phyloP scores from a whole-genome alignment of 1,140 invertebrate genomes.

The Telenomus remus region DNA sequence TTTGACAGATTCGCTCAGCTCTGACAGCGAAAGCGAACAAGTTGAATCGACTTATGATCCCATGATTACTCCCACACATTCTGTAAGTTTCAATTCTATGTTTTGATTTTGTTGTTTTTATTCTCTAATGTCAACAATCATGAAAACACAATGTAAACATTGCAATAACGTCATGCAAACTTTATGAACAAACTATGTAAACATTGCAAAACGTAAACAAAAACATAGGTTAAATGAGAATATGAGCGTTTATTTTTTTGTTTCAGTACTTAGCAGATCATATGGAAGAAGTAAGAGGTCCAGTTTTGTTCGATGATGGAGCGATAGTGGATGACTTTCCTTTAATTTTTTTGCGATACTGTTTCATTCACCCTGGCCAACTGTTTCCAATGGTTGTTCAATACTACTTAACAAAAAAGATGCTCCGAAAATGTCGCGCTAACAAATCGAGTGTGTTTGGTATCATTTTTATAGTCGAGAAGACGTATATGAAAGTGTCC shows the following conservation, averaged over 20 bases:
- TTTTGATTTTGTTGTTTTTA: background rate
- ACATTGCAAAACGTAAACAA: slow-evolving; percentile 1
- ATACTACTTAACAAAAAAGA: slow-evolving; percentile 5
- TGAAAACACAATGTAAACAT: background rate
- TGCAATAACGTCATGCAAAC: background rate
- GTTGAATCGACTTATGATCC: slow-evolving; percentile 31
- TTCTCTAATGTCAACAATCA: too few species aligned
- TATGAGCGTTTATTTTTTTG: background rate
- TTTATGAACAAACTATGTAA: too few species aligned
- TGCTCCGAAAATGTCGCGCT: slow-evolving; percentile 31
- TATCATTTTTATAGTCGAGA: slow-evolving; percentile 25
- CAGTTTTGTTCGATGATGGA: slow-evolving; percentile 40
- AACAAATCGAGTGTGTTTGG: slow-evolving; percentile 37
- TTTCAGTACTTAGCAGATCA: slow-evolving; percentile 43
- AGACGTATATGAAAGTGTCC: background rate
- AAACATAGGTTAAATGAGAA: too few species aligned
- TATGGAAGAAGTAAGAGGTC: slow-evolving; percentile 45
- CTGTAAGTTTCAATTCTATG: slow-evolving; percentile 16
- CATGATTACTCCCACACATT: slow-evolving; percentile 37
- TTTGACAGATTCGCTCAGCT: too few species aligned
- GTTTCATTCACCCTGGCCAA: slow-evolving; percentile 50
- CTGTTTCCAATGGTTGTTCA: slow-evolving; percentile 40
- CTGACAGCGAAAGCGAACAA: slow-evolving; percentile 10
- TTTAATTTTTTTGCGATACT: slow-evolving; percentile 27
- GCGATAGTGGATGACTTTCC: slow-evolving; percentile 41